Evolutionary conservation across 1,140 invertebrate species (phyloP), one percentile per base, ranked within the genome.

Genomic region (Drosophila sulfurigaster): DNA sequence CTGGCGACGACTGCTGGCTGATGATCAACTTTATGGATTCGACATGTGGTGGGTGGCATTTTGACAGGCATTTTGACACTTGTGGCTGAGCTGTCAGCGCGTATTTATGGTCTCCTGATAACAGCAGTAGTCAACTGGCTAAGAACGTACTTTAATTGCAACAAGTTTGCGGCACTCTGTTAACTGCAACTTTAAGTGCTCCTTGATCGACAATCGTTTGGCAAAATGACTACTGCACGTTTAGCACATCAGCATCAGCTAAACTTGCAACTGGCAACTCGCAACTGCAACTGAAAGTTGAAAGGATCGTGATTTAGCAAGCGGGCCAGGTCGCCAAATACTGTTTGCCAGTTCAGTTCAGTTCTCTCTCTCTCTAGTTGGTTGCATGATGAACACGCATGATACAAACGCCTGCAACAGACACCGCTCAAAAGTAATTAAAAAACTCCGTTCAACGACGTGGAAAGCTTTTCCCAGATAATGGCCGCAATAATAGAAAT

Each of bases 171-270:
- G 56, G 41, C 52, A 60, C 35, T 20, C 56, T 63, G 48, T 25
- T 79, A 81, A 71, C 78, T 76, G 64, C 54, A 58, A 54, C 32
- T 68, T 57, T 66, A 74, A 71, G 49, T 72, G 49, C 45, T 52
- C 65, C 81, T 79, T 91, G 90, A 92, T 92, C 90, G 90, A 82
- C 91, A 92, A 86, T 86, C 91, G 80, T 91, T 92, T 82, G 63
- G 73, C 73, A 76, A 92, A 92, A 92, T 91, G 78, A 79, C 91
- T 85, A 75, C 49, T 64, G 91, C 91, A 92, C 91, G 91, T 83
- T 91, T 91, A 83, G 49, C 82, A 75, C 87, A 87, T 91, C 79
- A 91, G 74, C 59, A 54, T 16, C 65, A 65, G 1, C 46, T 16
- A 15, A 63, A 71, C 70, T 49, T 3, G 38, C 67, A 65, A 56